Evolutionary conservation across 2,113 vertebrate species (phyloP), one percentile per base, ranked within the genome.

Genomic region (Anoura caudifer): DNA sequence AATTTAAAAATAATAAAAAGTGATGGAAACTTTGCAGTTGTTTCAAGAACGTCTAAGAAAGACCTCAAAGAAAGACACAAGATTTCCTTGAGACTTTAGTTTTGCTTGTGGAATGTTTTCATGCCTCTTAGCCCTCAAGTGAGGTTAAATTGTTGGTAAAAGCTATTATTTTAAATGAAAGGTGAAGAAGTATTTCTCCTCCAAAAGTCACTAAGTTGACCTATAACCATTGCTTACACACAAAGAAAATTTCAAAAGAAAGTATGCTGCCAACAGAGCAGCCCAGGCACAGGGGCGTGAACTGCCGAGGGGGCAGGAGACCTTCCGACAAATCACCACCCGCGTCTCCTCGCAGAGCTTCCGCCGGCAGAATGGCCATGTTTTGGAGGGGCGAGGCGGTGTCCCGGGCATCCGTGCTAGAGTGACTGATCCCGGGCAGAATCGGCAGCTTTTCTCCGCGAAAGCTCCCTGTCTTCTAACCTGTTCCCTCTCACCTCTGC

Each of bases 251-350:
- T 82, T 81, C 80, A 50, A 54, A 76, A 86, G 19, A n/a, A 95
- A 79, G 22, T 14, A 22, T 72, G 95, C 95, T 67, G 24, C 80
- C 56, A 69, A 43, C 43, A n/a, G 90, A 82, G 94, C 97, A 80
- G 0, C 0, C 67, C 47, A 38, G 8, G 28, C 0, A 0, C 70
- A 73, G 24, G 94, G 73, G 43, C 70, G 83, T 79, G 90, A 97
- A 95, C 82, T 79, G 63, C 97, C 75, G 45, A 91, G 11, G 79
- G 9, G 31, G 86, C 31, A 2, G 31, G 56, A 94, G 80, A 91
- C 14, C 47, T 91, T 95, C 7, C 91, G 87, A 92, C 96, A 95
- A 97, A 97, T 96, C 96, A 98, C 85, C 17, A 4, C 26, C n/a
- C 16, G 36, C 85, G 45, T 82, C 91, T 81, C 59, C 92, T 90